Conservation (phyloP, 2,797 vertebrate species). For the Dallia pectoralis region DNA sequence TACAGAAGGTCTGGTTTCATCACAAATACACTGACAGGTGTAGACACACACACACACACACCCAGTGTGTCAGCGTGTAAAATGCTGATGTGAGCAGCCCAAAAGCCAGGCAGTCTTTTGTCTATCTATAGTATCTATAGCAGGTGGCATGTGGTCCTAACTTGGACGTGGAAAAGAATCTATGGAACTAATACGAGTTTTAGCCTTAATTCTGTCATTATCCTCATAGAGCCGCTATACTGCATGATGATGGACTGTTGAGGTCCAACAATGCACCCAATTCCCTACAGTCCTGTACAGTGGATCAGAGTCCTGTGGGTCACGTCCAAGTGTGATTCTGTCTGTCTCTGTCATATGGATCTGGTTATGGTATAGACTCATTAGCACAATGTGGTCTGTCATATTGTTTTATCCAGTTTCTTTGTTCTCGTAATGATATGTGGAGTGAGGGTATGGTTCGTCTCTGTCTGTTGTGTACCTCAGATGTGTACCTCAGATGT, state of each 20-base stretch:
- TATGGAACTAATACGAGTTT: constrained; percentile 66
- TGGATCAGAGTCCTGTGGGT: background rate
- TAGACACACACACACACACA: background rate
- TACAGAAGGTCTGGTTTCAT: background rate
- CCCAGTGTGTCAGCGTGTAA: constrained; percentile 45
- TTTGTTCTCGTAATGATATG: no score
- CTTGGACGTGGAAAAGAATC: constrained; percentile 44
- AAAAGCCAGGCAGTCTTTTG: constrained; percentile 19
- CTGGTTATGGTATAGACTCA: constrained; percentile 36
- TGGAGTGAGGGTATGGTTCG: no score
- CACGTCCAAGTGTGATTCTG: constrained; percentile 29
- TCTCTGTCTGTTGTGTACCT: no score
- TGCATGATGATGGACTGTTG: background rate
- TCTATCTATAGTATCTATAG: constrained; percentile 55
- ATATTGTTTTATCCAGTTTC: background rate
- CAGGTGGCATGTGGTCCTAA: constrained; percentile 59
- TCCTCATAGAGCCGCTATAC: constrained; percentile 20
- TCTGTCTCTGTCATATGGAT: constrained; percentile 30
- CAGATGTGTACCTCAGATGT: no score
- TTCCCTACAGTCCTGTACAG: background rate
- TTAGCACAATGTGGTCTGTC: constrained; percentile 29
- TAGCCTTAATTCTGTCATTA: constrained; percentile 64
- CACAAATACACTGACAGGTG: no score
- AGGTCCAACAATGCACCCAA: background rate
- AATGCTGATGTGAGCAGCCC: constrained; percentile 53